A percentile compares a stretch with the other conserved stretches of the same genome.
Conservation (phyloP, 2,888 invertebrate species). For the Salticus scenicus region DNA sequence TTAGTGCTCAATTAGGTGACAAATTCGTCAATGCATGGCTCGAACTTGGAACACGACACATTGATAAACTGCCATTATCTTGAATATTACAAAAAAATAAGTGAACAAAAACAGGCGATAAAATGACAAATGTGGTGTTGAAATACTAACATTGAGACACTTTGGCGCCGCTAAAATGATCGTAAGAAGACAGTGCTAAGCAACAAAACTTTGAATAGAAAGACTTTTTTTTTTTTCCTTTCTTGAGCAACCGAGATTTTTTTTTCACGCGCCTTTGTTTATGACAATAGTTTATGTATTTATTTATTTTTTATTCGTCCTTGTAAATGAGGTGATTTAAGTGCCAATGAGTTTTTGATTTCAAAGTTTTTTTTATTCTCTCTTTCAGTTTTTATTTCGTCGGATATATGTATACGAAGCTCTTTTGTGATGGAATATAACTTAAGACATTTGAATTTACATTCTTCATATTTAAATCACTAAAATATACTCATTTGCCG, state of each 20-base stretch:
- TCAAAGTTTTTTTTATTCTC: background rate
- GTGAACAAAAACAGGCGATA: slow-evolving; percentile 39
- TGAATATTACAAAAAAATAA: slow-evolving; percentile 10
- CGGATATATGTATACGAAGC: background rate
- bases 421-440: background rate
- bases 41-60: background rate
- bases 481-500: background rate
- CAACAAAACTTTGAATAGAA: slow-evolving; percentile 59
- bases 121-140: slow-evolving; percentile 67
- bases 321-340: slow-evolving; percentile 44
- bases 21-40: slow-evolving; percentile 24
- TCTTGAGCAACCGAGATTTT: background rate
- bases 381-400: background rate
- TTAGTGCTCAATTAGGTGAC: slow-evolving; percentile 34
- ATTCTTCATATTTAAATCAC: background rate
- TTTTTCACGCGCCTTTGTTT: slow-evolving; percentile 21
- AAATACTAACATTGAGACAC: slow-evolving; percentile 54
- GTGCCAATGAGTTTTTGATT: slow-evolving; percentile 41
- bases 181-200: slow-evolving; percentile 31
- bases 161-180: slow-evolving; percentile 56
- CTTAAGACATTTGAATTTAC: background rate
- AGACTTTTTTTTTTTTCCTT: background rate
- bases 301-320: background rate
- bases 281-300: background rate
- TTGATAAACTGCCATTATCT: slow-evolving; percentile 13